Evolutionary conservation across 2,797 vertebrate genomes (phyloP).

Genomic region (Micropoecilia bifurca): DNA sequence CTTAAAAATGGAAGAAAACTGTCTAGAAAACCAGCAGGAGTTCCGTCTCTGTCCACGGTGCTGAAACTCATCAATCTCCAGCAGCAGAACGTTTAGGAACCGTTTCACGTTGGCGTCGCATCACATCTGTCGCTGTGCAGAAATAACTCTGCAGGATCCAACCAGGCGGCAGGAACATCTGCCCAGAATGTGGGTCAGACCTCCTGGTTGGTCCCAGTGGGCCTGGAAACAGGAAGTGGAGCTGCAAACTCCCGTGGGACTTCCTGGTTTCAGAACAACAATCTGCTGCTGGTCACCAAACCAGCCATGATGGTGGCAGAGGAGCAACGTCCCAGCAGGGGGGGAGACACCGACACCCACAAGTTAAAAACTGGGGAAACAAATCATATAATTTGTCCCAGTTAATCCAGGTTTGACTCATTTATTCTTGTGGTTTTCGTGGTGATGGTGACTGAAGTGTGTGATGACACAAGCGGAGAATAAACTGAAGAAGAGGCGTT

Average conservation of each 20-base stretch:
- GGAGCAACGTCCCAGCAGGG: neutral
- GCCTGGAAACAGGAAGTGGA: neutral
- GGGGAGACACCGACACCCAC: neutral
- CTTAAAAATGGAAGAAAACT: neutral
- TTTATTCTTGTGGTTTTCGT: slow-evolving; percentile 17
- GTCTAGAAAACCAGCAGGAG: neutral
- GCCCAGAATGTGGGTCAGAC: neutral
- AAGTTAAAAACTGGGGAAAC: neutral
- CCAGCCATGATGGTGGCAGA: neutral
- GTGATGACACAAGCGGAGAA: neutral
- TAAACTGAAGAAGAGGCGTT: neutral
- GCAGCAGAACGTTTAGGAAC: neutral
- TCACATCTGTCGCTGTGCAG: neutral
- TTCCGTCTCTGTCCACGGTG: neutral
- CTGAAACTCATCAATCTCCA: neutral
- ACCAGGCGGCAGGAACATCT: neutral
- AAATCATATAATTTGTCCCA: neutral
- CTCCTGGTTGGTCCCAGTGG: neutral
- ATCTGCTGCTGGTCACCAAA: slow-evolving; percentile 3
- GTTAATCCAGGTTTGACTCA: neutral
- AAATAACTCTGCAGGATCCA: neutral
- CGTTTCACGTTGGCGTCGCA: neutral
- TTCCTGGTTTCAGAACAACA: neutral
- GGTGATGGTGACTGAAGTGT: slow-evolving; percentile 12
- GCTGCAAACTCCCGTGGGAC: neutral